Evolutionary conservation across 2,888 invertebrate genomes (phyloP).

Genomic region (Drosophila longiperda): DNA sequence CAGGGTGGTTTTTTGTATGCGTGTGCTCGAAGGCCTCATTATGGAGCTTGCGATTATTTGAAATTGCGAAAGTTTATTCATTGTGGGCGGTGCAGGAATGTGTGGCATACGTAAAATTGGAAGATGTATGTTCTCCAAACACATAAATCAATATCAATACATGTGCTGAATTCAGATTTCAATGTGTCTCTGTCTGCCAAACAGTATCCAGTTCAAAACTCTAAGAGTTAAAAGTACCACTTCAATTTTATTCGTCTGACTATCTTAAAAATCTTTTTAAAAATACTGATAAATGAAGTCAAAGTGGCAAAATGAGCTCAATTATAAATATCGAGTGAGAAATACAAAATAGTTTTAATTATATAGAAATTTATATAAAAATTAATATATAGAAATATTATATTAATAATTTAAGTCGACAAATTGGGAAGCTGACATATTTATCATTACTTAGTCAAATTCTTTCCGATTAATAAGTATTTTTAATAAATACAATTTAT

Average conservation of each 20-base stretch:
- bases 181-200: constrained; percentile 17
- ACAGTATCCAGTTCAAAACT: constrained; percentile 4
- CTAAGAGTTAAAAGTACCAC: constrained; percentile 18
- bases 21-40: constrained; percentile 73
- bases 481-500: background rate
- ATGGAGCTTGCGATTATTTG: constrained; percentile 79
- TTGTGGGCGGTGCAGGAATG: constrained; percentile 52
- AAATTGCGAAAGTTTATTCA: constrained; percentile 80
- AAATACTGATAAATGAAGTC: background rate
- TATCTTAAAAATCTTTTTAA: background rate
- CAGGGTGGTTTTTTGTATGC: constrained; percentile 25
- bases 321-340: background rate
- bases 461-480: background rate
- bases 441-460: background rate
- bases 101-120: constrained; percentile 69
- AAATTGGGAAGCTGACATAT: background rate
- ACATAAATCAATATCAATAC: constrained; percentile 75
- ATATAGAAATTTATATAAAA: no score
- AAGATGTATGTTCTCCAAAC: constrained; percentile 62
- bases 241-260: background rate
- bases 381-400: no score
- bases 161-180: constrained; percentile 68
- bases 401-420: no score
- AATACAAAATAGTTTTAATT: background rate
- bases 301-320: background rate